A percentile compares a stretch with the other conserved stretches of the same genome.
These are phyloP conservation scores for Sarcophaga rosellei DNA, from an alignment of 2,888 invertebrate species.

Conservation along the genomic window DNA sequence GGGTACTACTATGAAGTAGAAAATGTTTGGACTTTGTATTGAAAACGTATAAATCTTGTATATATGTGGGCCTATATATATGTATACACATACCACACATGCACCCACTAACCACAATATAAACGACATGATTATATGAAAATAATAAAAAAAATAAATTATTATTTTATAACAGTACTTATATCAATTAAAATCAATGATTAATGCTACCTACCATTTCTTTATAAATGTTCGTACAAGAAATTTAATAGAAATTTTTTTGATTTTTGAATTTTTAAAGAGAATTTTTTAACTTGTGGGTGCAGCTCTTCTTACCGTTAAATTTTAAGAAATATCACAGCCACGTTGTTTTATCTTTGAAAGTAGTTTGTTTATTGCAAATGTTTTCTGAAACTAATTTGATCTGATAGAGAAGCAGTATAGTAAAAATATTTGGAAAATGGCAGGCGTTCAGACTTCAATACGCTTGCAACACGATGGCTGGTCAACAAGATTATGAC, in stretches of 20 bases:
- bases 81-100: too few relatives aligned
- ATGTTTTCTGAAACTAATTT: too few relatives aligned
- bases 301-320: constrained; percentile 1
- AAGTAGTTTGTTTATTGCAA: not conserved
- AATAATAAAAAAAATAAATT: not conserved
- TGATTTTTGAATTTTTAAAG: not conserved
- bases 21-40: constrained; percentile 42
- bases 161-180: too few relatives aligned
- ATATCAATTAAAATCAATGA: not conserved
- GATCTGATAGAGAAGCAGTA: too few relatives aligned
- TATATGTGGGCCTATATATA: too few relatives aligned
- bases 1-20: not conserved
- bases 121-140: constrained; percentile 17
- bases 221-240: not conserved
- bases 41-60: not conserved
- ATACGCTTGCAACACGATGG: too few relatives aligned
- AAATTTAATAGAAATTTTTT: not conserved
- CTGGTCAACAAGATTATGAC: too few relatives aligned
- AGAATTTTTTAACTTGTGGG: not conserved
- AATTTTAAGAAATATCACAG: not conserved
- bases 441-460: too few relatives aligned
- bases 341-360: not conserved
- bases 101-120: not conserved
- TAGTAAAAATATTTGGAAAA: too few relatives aligned
- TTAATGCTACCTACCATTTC: constrained; percentile 16